Evolutionary conservation across 2,113 vertebrate species (phyloP), one percentile per base, ranked within the genome.

Genomic region (Oreotragus oreotragus): DNA sequence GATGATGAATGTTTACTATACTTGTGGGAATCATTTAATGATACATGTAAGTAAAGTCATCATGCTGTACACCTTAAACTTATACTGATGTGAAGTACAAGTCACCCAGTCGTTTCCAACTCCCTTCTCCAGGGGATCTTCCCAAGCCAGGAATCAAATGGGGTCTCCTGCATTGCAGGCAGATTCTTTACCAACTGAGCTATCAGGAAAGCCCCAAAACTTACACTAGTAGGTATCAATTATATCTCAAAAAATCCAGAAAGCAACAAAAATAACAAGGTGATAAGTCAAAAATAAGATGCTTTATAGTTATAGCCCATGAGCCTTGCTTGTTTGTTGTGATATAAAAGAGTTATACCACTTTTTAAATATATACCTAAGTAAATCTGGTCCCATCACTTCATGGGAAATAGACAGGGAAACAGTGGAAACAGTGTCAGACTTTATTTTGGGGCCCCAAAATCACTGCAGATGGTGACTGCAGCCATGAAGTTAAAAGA

Each of bases 101-200:
- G 9, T 70, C n/a, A 70, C 19, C 12, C n/a, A 70, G 19, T 36
- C 4, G 0, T 11, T 17, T 70, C 2, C 0, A 2, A 70, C 64
- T 70, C 64, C 9, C n/a, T 70, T 21, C 17, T 70, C 17, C 64
- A 21, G n/a, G 8, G 19, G n/a, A 23, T 70, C 64, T 23, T 70
- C n/a, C 19, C 64, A 36, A 70, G 2, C n/a, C n/a, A 36, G 64
- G n/a, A 5, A 36, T 21, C 57, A 58, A 58, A 58, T 0, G 4
- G 57, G 64, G 64, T 70, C 64, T 70, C 10, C 64, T 5, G 1
- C n/a, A 36, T 12, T 6, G 64, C n/a, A 70, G 64, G n/a, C 64
- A 36, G 19, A 36, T 70, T 36, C 4, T 21, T 36, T 70, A 36
- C 17, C 9, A 12, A 70, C 64, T 70, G n/a, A 70, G 64, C 4